A percentile compares a stretch with the other conserved stretches of the same genome.
phyloP scores from a whole-genome alignment of 1,140 invertebrate genomes.

The Leptonema lineaticorne region DNA sequence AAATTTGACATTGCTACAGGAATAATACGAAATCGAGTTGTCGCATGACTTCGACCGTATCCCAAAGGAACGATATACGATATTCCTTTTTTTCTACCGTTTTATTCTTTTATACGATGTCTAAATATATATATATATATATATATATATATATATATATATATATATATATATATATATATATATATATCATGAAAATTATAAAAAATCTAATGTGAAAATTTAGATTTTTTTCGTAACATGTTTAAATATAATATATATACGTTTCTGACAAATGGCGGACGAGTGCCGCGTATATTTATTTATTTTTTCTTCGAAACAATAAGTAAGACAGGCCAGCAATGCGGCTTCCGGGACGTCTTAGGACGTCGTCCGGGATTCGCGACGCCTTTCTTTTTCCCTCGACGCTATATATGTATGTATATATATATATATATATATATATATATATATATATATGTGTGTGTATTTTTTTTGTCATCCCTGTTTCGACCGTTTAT shows the following conservation, averaged over 20 bases:
- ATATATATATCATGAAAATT: not conserved
- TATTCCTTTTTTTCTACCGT: not conserved
- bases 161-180: conserved; percentile 14
- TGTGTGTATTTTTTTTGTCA: no score
- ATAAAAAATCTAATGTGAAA: not conserved
- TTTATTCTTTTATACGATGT: no score
- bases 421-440: no score
- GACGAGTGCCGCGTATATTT: no score
- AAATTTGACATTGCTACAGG: conserved; percentile 26
- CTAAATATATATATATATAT: not conserved
- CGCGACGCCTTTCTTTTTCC: no score
- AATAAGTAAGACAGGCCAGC: conserved; percentile 13
- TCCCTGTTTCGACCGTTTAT: conserved; percentile 39
- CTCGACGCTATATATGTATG: no score
- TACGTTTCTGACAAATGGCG: no score
- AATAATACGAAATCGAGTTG: not conserved
- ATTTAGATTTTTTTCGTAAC: not conserved
- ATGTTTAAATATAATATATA: not conserved
- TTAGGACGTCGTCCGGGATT: not conserved
- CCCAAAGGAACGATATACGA: conserved; percentile 23
- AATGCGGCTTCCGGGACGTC: not conserved
- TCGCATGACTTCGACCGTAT: not conserved
- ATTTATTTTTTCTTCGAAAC: no score
- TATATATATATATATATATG: no score
- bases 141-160: conserved; percentile 12